A percentile compares a stretch with the other conserved stretches of the same genome.
Evolutionary conservation across 2,797 vertebrate genomes (phyloP).

Genomic region (Anabas testudineus): DNA sequence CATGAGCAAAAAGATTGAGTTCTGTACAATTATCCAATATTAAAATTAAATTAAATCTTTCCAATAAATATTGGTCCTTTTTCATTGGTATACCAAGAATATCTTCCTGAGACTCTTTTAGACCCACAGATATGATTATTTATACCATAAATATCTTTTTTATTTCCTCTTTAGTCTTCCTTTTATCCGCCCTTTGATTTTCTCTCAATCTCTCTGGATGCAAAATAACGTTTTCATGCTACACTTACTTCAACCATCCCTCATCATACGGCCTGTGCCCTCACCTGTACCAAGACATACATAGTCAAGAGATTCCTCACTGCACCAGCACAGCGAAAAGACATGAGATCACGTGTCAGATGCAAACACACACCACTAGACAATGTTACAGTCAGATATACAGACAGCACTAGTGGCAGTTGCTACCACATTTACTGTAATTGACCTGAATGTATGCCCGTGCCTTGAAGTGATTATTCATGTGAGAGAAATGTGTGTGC

Average conservation of each 20-base stretch:
- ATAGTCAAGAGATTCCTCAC: slow-evolving; percentile 48
- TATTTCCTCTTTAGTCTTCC: neutral
- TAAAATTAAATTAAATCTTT: slow-evolving; percentile 67
- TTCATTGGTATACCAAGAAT: slow-evolving; percentile 44
- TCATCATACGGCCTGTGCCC: slow-evolving; percentile 45
- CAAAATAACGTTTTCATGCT: slow-evolving; percentile 32
- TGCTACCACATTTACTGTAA: slow-evolving; percentile 12
- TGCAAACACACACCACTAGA: slow-evolving; percentile 20
- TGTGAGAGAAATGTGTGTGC: slow-evolving; percentile 41
- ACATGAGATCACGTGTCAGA: slow-evolving; percentile 29
- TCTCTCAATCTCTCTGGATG: slow-evolving; percentile 31
- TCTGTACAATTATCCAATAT: slow-evolving; percentile 60
- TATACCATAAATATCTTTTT: slow-evolving; percentile 17
- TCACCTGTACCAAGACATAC: slow-evolving; percentile 42
- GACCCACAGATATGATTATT: slow-evolving; percentile 24
- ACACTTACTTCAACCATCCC: slow-evolving; percentile 55
- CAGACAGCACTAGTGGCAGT: slow-evolving; percentile 10
- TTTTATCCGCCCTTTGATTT: slow-evolving; percentile 21
- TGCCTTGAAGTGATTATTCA: slow-evolving; percentile 25
- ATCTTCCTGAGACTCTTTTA: slow-evolving; percentile 71
- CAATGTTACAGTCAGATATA: slow-evolving; percentile 15
- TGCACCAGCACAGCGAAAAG: slow-evolving; percentile 33
- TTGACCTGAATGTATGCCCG: slow-evolving; percentile 48
- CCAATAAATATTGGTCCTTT: slow-evolving; percentile 77
- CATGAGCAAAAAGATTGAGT: slow-evolving; percentile 49